These are phyloP conservation scores for Calliopum simillimum DNA, from an alignment of 2,888 invertebrate species.

Conservation along the genomic window DNA sequence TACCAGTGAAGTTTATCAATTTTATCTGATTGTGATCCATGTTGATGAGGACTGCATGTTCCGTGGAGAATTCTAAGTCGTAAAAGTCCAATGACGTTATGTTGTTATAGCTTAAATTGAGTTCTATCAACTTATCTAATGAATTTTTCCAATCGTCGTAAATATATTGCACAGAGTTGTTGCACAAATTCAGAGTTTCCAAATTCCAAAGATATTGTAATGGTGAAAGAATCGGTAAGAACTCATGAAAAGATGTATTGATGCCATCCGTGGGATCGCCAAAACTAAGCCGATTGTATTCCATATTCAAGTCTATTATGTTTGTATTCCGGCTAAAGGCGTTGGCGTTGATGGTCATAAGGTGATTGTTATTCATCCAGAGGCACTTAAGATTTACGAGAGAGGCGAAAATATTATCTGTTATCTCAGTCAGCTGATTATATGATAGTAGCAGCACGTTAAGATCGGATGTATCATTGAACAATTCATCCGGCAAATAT, in stretches of 20 bases:
- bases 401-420: slow-evolving; percentile 66
- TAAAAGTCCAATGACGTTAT: slow-evolving; percentile 68
- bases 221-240: too few relatives aligned
- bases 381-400: slow-evolving; percentile 68
- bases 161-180: slow-evolving; percentile 73
- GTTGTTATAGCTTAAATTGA: slow-evolving; percentile 78
- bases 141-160: slow-evolving; percentile 76
- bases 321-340: slow-evolving; percentile 71
- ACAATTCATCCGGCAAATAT: slow-evolving; percentile 72
- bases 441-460: slow-evolving; percentile 73
- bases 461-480: slow-evolving; percentile 71
- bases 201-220: slow-evolving; percentile 71
- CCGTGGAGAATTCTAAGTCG: slow-evolving; percentile 63
- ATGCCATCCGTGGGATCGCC: slow-evolving; percentile 53
- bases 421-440: slow-evolving; percentile 73
- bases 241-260: too few relatives aligned
- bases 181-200: slow-evolving; percentile 72
- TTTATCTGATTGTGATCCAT: slow-evolving; percentile 71
- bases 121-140: slow-evolving; percentile 69
- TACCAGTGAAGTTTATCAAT: slow-evolving; percentile 68
- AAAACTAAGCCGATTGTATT: slow-evolving; percentile 70
- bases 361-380: slow-evolving; percentile 69
- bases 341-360: slow-evolving; percentile 62
- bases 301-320: slow-evolving; percentile 69
- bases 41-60: slow-evolving; percentile 66